A percentile compares a stretch with the other conserved stretches of the same genome.
These are phyloP conservation scores for Drosophila paulistorum DNA, from an alignment of 1,140 invertebrate species.

Conservation along the genomic window DNA sequence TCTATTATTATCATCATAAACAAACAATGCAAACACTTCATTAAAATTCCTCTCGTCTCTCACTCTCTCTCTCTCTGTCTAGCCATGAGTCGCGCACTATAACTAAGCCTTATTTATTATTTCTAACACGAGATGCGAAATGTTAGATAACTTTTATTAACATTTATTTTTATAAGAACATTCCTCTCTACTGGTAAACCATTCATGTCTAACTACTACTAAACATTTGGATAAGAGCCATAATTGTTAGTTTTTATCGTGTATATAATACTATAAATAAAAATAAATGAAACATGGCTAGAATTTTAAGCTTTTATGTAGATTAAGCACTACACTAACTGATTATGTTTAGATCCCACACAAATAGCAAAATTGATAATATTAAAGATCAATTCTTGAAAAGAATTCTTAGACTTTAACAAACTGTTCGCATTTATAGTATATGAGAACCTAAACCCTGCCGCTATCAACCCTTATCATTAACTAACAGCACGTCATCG, in stretches of 20 bases:
- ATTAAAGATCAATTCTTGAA: no score
- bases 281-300: no score
- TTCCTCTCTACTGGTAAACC: neutral
- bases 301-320: no score
- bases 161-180: neutral
- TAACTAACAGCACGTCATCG: neutral
- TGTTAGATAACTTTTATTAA: neutral
- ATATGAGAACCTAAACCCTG: no score
- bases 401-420: no score
- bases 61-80: neutral
- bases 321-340: no score
- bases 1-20: neutral
- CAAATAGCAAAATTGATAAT: no score
- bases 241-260: neutral
- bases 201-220: neutral
- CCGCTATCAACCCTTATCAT: neutral
- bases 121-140: slow-evolving; percentile 1
- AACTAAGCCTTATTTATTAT: neutral
- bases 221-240: neutral
- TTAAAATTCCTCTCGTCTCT: neutral
- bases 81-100: neutral
- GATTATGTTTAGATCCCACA: no score
- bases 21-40: neutral
- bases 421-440: no score
- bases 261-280: neutral